Evolutionary conservation across 2,888 invertebrate genomes (phyloP), one percentile per base, ranked within the genome.

Genomic region (Iselma pallidipennis): DNA sequence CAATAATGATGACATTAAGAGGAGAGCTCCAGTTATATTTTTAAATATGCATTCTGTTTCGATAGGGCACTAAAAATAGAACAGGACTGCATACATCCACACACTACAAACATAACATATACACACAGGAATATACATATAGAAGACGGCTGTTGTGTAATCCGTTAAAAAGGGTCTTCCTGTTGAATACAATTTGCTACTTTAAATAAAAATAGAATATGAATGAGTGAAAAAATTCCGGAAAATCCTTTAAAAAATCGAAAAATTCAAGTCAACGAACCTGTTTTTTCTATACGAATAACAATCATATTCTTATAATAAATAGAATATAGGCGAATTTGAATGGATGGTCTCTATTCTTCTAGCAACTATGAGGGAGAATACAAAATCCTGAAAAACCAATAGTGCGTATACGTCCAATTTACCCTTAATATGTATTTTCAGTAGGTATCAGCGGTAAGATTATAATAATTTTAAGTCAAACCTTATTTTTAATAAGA

Each of bases 31-130:
- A 56, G 21, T 56, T 50, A 45, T 61, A 61, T 61, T 57, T 61
- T 61, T 61, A 57, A 57, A 61, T 61, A 49, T 61, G 61, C 61
- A 61, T 61, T 61, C 61, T 57, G 54, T 53, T 53, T 54, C 57
- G 61, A 37, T 37, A 16, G 16, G 2, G 7, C 16, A 37, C 37
- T 37, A 37, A 37, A 37, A 37, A 37, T 37, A 37, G 37, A 37
- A 37, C 16, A 9, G 37, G 16, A 37, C 37, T 37, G 37, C 9
- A 37, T n/a, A n/a, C n/a, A n/a, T n/a, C n/a, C n/a, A n/a, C n/a
- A n/a, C n/a, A n/a, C n/a, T n/a, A n/a, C n/a, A n/a, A n/a, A n/a
- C n/a, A n/a, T n/a, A n/a, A n/a, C n/a, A n/a, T n/a, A n/a, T n/a
- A n/a, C n/a, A n/a, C n/a, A n/a, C n/a, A n/a, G n/a, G n/a, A n/a